Percentiles rank a stretch among this genome's conserved stretches.
These are phyloP conservation scores for Cosmorhoe ocellata DNA, from an alignment of 2,888 invertebrate species.

Conservation along the genomic window DNA sequence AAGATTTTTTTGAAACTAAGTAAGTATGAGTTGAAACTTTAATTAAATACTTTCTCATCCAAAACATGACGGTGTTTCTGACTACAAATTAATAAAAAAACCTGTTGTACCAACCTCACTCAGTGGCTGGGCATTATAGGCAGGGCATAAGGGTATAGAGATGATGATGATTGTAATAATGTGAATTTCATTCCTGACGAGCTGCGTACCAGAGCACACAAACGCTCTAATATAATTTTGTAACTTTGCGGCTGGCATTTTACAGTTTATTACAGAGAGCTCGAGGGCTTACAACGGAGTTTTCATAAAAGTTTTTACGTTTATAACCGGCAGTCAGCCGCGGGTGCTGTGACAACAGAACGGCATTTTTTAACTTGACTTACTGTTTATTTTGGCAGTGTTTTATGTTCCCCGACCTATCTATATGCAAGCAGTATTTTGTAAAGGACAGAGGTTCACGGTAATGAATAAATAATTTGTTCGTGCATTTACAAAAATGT, in stretches of 20 bases:
- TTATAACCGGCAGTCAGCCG: slow-evolving; percentile 49
- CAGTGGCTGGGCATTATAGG: too few species aligned
- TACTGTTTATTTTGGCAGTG: slow-evolving; percentile 51
- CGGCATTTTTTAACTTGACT: slow-evolving; percentile 54
- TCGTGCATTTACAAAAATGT: slow-evolving; percentile 28
- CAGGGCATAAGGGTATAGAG: too few species aligned
- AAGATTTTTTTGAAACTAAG: too few species aligned
- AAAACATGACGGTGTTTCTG: too few species aligned
- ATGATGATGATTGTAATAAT: slow-evolving; percentile 30
- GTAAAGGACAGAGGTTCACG: slow-evolving; percentile 31
- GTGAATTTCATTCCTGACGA: slow-evolving; percentile 29
- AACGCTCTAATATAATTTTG: slow-evolving; percentile 52
- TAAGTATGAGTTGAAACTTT: too few species aligned
- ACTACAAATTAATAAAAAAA: too few species aligned
- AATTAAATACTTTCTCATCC: too few species aligned
- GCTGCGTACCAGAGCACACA: slow-evolving; percentile 40
- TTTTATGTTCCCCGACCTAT: slow-evolving; percentile 39
- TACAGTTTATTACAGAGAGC: slow-evolving; percentile 65
- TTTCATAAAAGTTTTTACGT: slow-evolving; percentile 75
- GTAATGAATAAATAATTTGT: slow-evolving; percentile 35
- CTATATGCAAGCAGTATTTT: slow-evolving; percentile 34
- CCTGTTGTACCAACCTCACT: too few species aligned
- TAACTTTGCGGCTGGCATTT: slow-evolving; percentile 55
- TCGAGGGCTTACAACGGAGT: slow-evolving; percentile 46
- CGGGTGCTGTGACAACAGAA: slow-evolving; percentile 53